These are phyloP conservation scores for Cairina moschata DNA, from an alignment of 2,113 vertebrate species.

Conservation along the genomic window DNA sequence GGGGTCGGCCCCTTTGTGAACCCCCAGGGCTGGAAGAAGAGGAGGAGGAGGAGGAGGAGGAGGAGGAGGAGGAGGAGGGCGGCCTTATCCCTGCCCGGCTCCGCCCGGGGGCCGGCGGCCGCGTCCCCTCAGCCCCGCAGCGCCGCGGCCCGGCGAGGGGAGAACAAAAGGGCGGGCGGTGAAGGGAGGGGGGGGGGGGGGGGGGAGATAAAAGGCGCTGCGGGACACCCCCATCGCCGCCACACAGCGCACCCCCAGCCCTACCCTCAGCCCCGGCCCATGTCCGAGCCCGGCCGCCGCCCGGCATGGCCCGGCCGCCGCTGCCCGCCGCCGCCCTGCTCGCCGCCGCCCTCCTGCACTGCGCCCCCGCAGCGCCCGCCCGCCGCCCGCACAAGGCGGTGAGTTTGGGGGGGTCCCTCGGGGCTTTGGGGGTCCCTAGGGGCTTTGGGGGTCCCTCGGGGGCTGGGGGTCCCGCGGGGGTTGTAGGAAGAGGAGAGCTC, in stretches of 20 bases:
- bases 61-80: not conserved
- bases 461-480: too few species aligned
- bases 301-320: conserved; percentile 27
- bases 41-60: too few species aligned
- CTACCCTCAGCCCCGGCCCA: not conserved
- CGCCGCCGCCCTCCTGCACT: conserved; percentile 49
- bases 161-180: conserved; percentile 81
- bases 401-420: conserved; percentile 49
- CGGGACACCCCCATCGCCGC: not conserved
- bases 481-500: not conserved
- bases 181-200: not conserved
- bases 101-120: conserved; percentile 57
- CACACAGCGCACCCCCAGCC: too few species aligned
- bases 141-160: conserved; percentile 55
- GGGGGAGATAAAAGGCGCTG: conserved; percentile 71
- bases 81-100: conserved; percentile 9
- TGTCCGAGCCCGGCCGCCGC: conserved; percentile 32
- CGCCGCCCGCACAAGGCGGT: conserved; percentile 74
- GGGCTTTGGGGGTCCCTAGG: too few species aligned
- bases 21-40: too few species aligned
- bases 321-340: conserved; percentile 19
- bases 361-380: conserved; percentile 52
- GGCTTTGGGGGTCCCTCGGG: not conserved
- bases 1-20: too few species aligned
- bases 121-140: conserved; percentile 73